phyloP scores from a whole-genome alignment of 64 coral and sea anemone species.

The Dendrophyllia cribrosa region DNA sequence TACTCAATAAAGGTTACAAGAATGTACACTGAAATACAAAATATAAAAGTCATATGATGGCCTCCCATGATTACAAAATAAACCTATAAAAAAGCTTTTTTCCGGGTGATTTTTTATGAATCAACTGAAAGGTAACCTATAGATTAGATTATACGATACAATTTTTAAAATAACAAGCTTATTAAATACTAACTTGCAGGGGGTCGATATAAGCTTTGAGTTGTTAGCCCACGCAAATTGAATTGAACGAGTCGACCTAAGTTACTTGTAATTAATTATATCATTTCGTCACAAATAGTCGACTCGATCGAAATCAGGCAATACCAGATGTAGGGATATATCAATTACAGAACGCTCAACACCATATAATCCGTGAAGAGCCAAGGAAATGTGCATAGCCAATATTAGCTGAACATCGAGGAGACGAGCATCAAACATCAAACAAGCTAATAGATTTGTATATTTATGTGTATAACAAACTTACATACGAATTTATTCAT shows the following conservation, averaged over 20 bases:
- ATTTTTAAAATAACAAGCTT: too few species aligned
- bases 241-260: neutral
- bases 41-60: too few species aligned
- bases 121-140: too few species aligned
- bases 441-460: neutral
- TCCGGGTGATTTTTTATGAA: too few species aligned
- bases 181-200: neutral
- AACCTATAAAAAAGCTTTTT: too few species aligned
- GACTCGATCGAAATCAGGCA: neutral
- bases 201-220: neutral
- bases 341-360: conserved; percentile 6
- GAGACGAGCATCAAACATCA: neutral
- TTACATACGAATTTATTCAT: neutral
- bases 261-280: neutral
- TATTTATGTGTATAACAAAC: neutral
- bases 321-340: neutral
- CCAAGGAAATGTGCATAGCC: neutral
- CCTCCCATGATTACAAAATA: too few species aligned
- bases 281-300: neutral
- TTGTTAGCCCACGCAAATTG: too few species aligned
- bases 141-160: too few species aligned
- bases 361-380: neutral
- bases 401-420: too few species aligned
- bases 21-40: too few species aligned
- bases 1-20: too few species aligned